phyloP scores from a whole-genome alignment of 2,888 invertebrate species.

The Apamea crenata region DNA sequence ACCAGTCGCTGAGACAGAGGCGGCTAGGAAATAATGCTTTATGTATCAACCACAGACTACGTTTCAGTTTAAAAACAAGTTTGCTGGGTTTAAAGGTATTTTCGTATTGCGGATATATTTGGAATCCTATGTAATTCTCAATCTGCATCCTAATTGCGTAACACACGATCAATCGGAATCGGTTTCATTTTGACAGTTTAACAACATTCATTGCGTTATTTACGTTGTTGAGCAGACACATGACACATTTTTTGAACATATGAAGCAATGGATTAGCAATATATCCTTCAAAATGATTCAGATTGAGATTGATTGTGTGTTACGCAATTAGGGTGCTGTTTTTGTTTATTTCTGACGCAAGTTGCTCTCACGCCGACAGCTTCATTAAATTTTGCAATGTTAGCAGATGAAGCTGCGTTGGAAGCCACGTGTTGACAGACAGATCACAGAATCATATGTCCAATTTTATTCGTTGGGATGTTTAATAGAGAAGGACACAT shows the following conservation, averaged over 20 bases:
- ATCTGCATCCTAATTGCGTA: too few relatives aligned
- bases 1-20: constrained; percentile 40
- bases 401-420: neutral
- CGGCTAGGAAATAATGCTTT: constrained; percentile 37
- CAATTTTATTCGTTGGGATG: neutral
- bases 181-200: too few relatives aligned
- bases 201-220: too few relatives aligned
- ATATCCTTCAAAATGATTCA: too few relatives aligned
- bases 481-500: constrained; percentile 8
- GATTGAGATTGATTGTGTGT: too few relatives aligned
- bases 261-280: too few relatives aligned
- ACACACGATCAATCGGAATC: too few relatives aligned
- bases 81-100: neutral
- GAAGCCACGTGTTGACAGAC: constrained; percentile 1
- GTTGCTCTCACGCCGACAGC: neutral
- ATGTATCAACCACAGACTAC: constrained; percentile 32
- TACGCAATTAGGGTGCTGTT: too few relatives aligned
- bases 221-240: too few relatives aligned
- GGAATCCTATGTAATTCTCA: neutral
- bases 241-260: too few relatives aligned
- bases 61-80: neutral
- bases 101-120: constrained; percentile 11
- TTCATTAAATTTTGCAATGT: neutral
- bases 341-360: neutral
- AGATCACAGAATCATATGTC: neutral